Percentiles rank a stretch among this genome's conserved stretches.
Conservation (phyloP, 2,888 invertebrate genomes). For the Torymus texanus region DNA sequence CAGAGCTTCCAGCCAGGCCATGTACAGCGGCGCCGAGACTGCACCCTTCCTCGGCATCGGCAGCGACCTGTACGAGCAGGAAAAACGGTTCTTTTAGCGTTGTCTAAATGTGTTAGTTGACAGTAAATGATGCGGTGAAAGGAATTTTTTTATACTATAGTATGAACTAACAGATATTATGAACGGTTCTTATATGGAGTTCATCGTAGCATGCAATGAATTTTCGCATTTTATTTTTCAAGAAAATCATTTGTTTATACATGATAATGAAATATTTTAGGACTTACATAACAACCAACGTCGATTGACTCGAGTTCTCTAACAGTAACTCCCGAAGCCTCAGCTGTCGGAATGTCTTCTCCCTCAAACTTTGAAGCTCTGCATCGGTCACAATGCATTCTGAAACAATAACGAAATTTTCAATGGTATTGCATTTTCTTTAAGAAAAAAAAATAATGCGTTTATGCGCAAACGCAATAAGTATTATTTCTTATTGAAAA, state of each 20-base stretch:
- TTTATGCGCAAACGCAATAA: no score
- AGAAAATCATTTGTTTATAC: neutral
- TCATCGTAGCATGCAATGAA: neutral
- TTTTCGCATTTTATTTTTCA: neutral
- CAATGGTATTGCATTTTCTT: slow-evolving; percentile 7
- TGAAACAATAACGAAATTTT: slow-evolving; percentile 66
- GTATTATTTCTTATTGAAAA: no score
- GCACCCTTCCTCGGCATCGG: slow-evolving; percentile 94
- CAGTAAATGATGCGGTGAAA: neutral
- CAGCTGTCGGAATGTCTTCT: slow-evolving; percentile 93
- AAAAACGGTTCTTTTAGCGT: no score
- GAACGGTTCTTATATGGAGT: neutral
- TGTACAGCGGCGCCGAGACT: slow-evolving; percentile 91
- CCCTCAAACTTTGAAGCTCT: slow-evolving; percentile 85
- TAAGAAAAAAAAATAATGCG: no score
- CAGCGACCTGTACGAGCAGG: slow-evolving; percentile 80
- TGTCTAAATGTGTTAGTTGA: no score
- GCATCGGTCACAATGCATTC: slow-evolving; percentile 83
- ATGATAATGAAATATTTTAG: neutral
- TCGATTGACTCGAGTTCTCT: slow-evolving; percentile 90
- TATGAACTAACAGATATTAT: no score
- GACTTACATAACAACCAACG: slow-evolving; percentile 95
- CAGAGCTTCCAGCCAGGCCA: slow-evolving; percentile 93
- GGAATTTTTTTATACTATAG: slow-evolving; percentile 10
- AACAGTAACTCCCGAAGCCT: slow-evolving; percentile 91